phyloP scores from a whole-genome alignment of 1,140 invertebrate genomes.

The Cydia amplana region DNA sequence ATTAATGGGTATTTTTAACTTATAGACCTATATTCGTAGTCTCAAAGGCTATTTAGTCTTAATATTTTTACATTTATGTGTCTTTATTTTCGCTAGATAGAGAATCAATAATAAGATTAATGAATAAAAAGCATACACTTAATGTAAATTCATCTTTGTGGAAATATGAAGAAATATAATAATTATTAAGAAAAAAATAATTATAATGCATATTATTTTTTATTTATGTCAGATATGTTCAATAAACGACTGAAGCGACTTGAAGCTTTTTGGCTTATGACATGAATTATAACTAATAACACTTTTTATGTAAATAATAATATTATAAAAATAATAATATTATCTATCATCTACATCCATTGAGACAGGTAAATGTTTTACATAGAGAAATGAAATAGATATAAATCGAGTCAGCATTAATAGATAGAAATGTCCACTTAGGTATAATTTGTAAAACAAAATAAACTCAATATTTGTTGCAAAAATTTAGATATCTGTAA shows the following conservation, averaged over 20 bases:
- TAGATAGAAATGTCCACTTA: constrained; percentile 40
- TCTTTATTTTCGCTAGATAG: constrained; percentile 25
- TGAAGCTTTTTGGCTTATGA: constrained; percentile 29
- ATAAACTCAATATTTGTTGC: constrained; percentile 34
- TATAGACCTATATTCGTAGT: neutral
- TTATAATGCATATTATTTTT: neutral
- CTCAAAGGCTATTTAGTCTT: constrained; percentile 10
- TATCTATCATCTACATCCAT: constrained; percentile 26
- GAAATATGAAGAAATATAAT: constrained; percentile 18
- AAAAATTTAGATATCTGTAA: constrained; percentile 38
- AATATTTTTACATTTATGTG: constrained; percentile 21
- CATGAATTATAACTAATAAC: constrained; percentile 21
- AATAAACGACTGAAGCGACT: constrained; percentile 28
- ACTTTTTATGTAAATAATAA: constrained; percentile 30
- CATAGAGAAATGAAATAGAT: constrained; percentile 7
- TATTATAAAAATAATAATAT: constrained; percentile 20
- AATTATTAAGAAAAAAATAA: neutral
- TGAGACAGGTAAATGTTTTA: constrained; percentile 27
- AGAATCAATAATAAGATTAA: constrained; percentile 26
- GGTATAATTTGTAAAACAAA: constrained; percentile 43
- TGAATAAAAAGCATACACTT: constrained; percentile 21
- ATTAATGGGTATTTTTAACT: constrained; percentile 7
- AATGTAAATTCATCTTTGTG: constrained; percentile 30
- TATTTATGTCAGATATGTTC: constrained; percentile 12
- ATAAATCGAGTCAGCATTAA: constrained; percentile 1